These are phyloP conservation scores for Teleogryllus oceanicus DNA, from an alignment of 2,888 invertebrate species.

Conservation along the genomic window DNA sequence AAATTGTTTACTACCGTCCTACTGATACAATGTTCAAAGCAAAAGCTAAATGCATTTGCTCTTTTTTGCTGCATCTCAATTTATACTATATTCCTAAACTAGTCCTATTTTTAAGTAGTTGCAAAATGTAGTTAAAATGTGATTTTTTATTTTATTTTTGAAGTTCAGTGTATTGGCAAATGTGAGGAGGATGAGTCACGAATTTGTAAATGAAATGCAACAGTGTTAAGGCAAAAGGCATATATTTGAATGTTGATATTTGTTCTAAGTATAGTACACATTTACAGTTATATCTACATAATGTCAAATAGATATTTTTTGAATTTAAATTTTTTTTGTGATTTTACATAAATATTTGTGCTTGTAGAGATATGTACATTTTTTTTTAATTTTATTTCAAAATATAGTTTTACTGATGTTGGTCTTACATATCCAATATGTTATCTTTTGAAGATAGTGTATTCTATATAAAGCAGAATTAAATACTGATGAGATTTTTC, in stretches of 20 bases:
- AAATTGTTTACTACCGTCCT: slow-evolving; percentile 10
- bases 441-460: too few species aligned
- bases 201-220: neutral
- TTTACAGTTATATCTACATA: neutral
- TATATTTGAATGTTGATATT: neutral
- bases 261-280: neutral
- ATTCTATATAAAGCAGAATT: too few species aligned
- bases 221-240: neutral
- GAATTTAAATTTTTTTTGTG: neutral
- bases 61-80: neutral
- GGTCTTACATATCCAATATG: too few species aligned
- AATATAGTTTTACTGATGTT: too few species aligned
- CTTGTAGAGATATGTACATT: neutral
- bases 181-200: neutral
- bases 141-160: neutral
- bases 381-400: too few species aligned
- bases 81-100: neutral
- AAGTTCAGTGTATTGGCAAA: neutral
- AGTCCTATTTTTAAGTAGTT: neutral
- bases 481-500: too few species aligned
- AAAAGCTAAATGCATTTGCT: neutral
- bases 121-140: neutral
- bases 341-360: neutral
- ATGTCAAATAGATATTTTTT: too few species aligned
- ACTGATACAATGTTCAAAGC: neutral